Conservation (phyloP, 2,888 invertebrate species). For the Amorpha juglandis region DNA sequence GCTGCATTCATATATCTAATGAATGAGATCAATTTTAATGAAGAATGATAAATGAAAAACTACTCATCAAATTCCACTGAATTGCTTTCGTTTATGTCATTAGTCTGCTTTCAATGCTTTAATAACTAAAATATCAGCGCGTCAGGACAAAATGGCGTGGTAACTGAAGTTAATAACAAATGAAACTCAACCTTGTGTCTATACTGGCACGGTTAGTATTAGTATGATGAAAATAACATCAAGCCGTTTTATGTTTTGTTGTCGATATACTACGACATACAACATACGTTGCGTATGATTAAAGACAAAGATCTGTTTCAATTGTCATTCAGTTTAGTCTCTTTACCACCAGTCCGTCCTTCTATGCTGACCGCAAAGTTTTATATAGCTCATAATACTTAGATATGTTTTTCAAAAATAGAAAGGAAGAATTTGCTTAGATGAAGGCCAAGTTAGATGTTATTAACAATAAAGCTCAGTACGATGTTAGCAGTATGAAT, state of each 20-base stretch:
- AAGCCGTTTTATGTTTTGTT: too few species aligned
- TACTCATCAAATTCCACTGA: neutral
- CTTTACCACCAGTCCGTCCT: too few species aligned
- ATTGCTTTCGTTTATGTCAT: neutral
- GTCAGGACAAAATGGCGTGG: too few species aligned
- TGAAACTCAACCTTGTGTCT: too few species aligned
- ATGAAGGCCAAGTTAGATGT: neutral
- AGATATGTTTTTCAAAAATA: neutral
- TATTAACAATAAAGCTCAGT: conserved; percentile 11
- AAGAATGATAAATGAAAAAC: neutral
- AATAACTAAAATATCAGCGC: too few species aligned
- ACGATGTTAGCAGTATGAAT: conserved; percentile 20
- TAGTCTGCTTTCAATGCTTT: neutral
- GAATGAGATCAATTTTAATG: neutral
- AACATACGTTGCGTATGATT: too few species aligned
- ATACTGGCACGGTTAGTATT: too few species aligned
- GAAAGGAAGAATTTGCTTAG: conserved; percentile 2
- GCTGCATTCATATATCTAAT: conserved; percentile 2
- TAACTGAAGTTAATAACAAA: neutral
- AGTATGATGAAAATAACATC: too few species aligned
- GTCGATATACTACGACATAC: too few species aligned
- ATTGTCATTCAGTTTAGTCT: too few species aligned
- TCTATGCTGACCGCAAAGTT: too few species aligned
- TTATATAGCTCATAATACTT: neutral
- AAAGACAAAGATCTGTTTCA: too few species aligned